These are phyloP conservation scores for Scalopus aquaticus DNA, from an alignment of 2,113 vertebrate genomes.

Conservation along the genomic window DNA sequence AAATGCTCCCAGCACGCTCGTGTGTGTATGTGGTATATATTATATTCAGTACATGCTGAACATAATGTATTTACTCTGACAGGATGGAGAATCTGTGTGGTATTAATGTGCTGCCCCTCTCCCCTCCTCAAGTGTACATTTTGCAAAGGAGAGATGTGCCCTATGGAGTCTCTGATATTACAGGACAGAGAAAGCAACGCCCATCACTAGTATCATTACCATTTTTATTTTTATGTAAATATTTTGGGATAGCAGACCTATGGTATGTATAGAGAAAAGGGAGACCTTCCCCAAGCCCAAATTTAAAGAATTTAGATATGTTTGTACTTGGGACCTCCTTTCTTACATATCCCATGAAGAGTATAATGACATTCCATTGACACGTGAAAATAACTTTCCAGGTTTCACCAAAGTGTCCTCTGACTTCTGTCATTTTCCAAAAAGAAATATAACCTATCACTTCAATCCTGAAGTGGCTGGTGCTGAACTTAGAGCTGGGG, in stretches of 20 bases:
- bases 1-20: neutral
- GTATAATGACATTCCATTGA: neutral
- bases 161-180: neutral
- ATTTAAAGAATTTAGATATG: neutral
- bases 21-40: neutral
- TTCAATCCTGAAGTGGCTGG: neutral
- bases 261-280: neutral
- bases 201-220: neutral
- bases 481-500: neutral
- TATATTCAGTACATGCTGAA: no score
- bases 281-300: neutral
- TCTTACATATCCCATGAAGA: neutral
- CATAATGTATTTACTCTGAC: neutral
- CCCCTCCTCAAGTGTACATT: rapidly evolving
- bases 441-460: no score
- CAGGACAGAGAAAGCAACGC: neutral
- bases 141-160: rapidly evolving
- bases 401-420: no score
- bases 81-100: rapidly evolving
- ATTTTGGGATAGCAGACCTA: neutral
- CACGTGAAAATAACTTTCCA: neutral
- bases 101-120: rapidly evolving
- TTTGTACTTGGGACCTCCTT: neutral
- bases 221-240: neutral
- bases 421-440: neutral